Evolutionary conservation across 2,797 vertebrate genomes (phyloP).

Genomic region (Acanthurus tractus): DNA sequence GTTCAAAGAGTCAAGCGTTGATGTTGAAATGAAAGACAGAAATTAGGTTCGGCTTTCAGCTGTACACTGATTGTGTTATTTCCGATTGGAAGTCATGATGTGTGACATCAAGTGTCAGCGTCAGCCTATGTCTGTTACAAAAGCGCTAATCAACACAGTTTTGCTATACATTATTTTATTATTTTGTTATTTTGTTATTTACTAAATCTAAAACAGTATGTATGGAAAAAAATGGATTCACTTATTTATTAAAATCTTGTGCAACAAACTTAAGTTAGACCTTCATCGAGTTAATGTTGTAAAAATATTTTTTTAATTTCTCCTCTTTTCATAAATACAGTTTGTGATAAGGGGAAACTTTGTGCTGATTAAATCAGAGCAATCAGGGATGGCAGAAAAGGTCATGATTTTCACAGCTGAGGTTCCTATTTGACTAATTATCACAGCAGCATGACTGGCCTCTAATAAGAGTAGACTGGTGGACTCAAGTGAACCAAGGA

Average conservation of each 20-base stretch:
- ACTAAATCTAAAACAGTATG: neutral
- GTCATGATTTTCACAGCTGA: conserved; percentile 24
- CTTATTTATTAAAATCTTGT: neutral
- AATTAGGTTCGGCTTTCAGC: neutral
- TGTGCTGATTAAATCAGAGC: conserved; percentile 27
- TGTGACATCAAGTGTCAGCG: conserved; percentile 7
- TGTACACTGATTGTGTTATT: neutral
- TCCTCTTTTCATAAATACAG: no score
- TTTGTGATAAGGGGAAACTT: neutral
- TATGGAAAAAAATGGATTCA: neutral
- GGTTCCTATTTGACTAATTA: conserved; percentile 37
- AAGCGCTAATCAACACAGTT: conserved; percentile 1
- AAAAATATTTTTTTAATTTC: no score
- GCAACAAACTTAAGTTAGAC: neutral
- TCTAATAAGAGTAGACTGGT: conserved; percentile 33
- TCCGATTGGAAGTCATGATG: conserved; percentile 15
- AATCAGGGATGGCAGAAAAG: conserved; percentile 11
- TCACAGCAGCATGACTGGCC: conserved; percentile 10
- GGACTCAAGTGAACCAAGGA: conserved; percentile 50
- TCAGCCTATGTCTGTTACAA: conserved; percentile 17
- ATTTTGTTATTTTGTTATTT: neutral
- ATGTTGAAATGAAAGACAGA: neutral
- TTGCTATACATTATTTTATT: neutral
- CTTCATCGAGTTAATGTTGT: no score
- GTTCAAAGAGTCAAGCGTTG: neutral